Evolutionary conservation across 2,888 invertebrate species (phyloP).

Genomic region (Apocheima hispidaria): DNA sequence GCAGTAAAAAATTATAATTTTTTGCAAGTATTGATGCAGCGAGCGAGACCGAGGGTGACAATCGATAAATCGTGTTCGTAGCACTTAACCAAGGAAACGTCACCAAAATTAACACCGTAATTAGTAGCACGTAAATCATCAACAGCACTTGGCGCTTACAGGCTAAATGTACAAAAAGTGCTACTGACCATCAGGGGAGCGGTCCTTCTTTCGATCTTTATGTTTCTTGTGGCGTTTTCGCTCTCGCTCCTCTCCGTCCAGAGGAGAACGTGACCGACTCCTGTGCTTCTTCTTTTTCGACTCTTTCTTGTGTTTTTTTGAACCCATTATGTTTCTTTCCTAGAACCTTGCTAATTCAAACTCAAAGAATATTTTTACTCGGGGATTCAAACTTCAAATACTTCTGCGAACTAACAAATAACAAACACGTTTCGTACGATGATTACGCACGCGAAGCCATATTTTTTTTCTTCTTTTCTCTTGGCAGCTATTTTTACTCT

Average conservation of each 20-base stretch:
- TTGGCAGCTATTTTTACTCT: too few species aligned
- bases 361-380: too few species aligned
- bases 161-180: slow-evolving; percentile 42
- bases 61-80: background rate
- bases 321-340: slow-evolving; percentile 84
- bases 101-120: background rate
- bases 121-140: slow-evolving; percentile 56
- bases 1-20: background rate
- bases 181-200: slow-evolving; percentile 86
- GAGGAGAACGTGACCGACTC: slow-evolving; percentile 85
- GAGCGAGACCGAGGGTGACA: too few species aligned
- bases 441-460: too few species aligned
- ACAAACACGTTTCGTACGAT: too few species aligned
- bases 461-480: too few species aligned
- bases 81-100: slow-evolving; percentile 1
- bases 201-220: slow-evolving; percentile 82
- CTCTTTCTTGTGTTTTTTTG: slow-evolving; percentile 90
- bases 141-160: slow-evolving; percentile 58
- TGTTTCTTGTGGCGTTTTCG: slow-evolving; percentile 84
- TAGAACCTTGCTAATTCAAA: background rate
- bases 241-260: slow-evolving; percentile 85
- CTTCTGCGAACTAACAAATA: too few species aligned
- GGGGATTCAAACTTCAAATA: too few species aligned
- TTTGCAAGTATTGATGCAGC: too few species aligned
- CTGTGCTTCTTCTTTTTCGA: slow-evolving; percentile 89